Percentiles rank a stretch among this genome's conserved stretches.
phyloP scores from a whole-genome alignment of 2,797 vertebrate genomes.

The Coregonus suidteri region DNA sequence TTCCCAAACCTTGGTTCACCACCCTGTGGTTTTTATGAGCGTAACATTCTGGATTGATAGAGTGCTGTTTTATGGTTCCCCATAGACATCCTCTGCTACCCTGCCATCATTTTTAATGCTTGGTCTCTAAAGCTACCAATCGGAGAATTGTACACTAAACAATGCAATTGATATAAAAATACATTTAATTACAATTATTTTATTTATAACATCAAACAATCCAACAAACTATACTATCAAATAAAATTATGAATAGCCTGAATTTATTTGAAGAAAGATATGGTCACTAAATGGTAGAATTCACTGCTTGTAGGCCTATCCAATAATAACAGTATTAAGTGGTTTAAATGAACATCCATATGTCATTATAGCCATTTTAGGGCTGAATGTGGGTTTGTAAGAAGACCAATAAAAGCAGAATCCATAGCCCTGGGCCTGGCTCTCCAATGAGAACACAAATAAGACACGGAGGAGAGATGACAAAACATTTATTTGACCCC shows the following conservation, averaged over 20 bases:
- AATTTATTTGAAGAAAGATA: background rate
- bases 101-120: constrained; percentile 66
- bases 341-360: constrained; percentile 40
- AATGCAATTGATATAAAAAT: constrained; percentile 42
- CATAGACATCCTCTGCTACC: constrained; percentile 39
- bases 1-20: constrained; percentile 55
- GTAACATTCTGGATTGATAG: constrained; percentile 55
- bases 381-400: constrained; percentile 28
- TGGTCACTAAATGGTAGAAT: background rate
- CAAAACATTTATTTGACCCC: constrained; percentile 55
- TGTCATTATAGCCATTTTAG: constrained; percentile 47
- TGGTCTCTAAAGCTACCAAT: constrained; percentile 55
- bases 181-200: background rate
- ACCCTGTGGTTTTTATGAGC: constrained; percentile 65
- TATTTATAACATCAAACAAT: background rate
- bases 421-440: constrained; percentile 41
- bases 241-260: background rate
- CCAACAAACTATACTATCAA: background rate
- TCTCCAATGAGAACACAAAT: constrained; percentile 22
- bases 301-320: background rate
- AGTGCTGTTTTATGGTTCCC: constrained; percentile 62
- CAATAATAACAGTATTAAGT: background rate
- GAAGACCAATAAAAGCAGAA: constrained; percentile 20
- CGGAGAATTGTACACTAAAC: constrained; percentile 61
- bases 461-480: constrained; percentile 55